Percentiles rank a stretch among this genome's conserved stretches.
phyloP scores from a whole-genome alignment of 2,797 vertebrate species.

The Leucoraja ocellata region DNA sequence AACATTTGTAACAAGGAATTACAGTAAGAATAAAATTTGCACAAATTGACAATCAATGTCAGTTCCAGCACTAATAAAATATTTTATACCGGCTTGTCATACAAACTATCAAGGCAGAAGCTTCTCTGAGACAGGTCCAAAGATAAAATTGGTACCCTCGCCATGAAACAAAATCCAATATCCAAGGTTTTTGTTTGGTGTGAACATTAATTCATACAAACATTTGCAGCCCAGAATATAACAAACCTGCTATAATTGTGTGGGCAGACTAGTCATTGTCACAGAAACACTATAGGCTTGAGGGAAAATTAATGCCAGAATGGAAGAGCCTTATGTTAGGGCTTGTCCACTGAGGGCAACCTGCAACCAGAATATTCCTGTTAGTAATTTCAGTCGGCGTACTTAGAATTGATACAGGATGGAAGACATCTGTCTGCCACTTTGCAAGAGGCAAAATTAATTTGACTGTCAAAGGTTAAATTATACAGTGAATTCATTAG shows the following conservation, averaged over 20 bases:
- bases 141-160: neutral
- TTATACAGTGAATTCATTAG: constrained; percentile 11
- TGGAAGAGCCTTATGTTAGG: neutral
- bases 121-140: neutral
- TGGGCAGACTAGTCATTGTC: too few relatives aligned
- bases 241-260: neutral
- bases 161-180: too few relatives aligned
- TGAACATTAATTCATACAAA: neutral
- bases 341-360: constrained; percentile 25
- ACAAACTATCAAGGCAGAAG: neutral
- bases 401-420: constrained; percentile 31
- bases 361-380: neutral
- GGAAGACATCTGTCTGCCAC: constrained; percentile 32
- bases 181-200: neutral
- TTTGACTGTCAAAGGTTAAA: constrained; percentile 32
- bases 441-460: constrained; percentile 33
- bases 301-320: neutral
- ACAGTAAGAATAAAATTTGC: neutral
- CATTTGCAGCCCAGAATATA: neutral
- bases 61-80: neutral
- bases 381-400: constrained; percentile 25
- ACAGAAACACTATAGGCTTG: neutral
- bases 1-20: neutral
- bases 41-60: neutral
- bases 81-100: neutral